Conservation (phyloP, 2,888 invertebrate species). For the Campoplex capitator region DNA sequence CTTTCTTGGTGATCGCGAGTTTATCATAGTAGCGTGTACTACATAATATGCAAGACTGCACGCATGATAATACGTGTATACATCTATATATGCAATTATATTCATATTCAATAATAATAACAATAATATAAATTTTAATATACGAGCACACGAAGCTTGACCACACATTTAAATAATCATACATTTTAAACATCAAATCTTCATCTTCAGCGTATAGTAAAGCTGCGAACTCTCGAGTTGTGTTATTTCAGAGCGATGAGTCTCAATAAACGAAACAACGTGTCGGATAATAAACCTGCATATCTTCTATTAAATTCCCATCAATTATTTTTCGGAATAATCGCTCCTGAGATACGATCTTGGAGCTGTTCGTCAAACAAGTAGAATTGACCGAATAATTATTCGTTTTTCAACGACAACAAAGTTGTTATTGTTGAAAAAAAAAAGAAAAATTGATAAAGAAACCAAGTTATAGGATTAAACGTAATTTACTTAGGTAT, state of each 20-base stretch:
- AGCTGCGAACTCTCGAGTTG: neutral
- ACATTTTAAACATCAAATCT: slow-evolving; percentile 11
- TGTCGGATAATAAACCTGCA: neutral
- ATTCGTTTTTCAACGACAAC: neutral
- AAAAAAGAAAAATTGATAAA: neutral
- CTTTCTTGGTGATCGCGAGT: slow-evolving; percentile 37
- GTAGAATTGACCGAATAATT: neutral
- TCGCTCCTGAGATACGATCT: neutral
- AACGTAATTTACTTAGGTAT: neutral
- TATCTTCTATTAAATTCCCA: neutral
- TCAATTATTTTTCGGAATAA: neutral
- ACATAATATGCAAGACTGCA: slow-evolving; percentile 69
- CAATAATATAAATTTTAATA: neutral
- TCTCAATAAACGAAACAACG: neutral
- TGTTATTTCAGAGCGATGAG: neutral
- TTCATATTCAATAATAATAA: slow-evolving; percentile 8
- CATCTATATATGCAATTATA: slow-evolving; percentile 8
- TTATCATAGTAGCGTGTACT: slow-evolving; percentile 69
- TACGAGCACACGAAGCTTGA: slow-evolving; percentile 11
- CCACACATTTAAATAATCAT: slow-evolving; percentile 20
- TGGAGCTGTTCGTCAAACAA: neutral
- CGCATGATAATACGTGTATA: slow-evolving; percentile 41
- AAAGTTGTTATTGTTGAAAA: neutral
- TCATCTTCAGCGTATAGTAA: neutral
- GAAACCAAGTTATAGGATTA: neutral